These are phyloP conservation scores for Erebia palarica DNA, from an alignment of 2,888 invertebrate genomes.

Conservation along the genomic window DNA sequence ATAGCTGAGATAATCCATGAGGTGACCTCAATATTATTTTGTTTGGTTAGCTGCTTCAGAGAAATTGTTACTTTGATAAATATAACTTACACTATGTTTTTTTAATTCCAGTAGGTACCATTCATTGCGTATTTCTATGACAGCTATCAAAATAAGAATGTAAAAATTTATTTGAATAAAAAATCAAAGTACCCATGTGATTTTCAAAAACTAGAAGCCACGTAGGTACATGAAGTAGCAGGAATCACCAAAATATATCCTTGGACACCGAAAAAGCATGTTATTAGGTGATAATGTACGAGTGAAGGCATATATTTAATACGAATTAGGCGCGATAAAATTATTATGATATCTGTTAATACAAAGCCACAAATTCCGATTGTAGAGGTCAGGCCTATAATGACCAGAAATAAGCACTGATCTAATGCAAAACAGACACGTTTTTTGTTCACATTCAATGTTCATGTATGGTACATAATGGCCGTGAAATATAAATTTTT, in stretches of 20 bases:
- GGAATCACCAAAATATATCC: too few species aligned
- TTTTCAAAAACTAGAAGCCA: too few species aligned
- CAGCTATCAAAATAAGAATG: too few species aligned
- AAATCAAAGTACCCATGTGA: too few species aligned
- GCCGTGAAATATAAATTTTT: not conserved
- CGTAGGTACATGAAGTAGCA: too few species aligned
- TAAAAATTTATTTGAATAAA: too few species aligned
- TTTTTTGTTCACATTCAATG: not conserved
- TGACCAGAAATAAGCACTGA: not conserved
- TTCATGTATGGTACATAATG: not conserved
- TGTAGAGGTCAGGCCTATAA: not conserved
- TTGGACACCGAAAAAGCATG: too few species aligned
- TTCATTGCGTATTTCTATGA: too few species aligned
- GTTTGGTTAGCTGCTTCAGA: not conserved
- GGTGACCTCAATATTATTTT: conserved; percentile 6
- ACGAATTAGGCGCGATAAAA: too few species aligned
- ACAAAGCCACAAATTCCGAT: not conserved
- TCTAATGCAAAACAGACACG: not conserved
- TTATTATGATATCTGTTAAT: not conserved
- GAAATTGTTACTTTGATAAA: not conserved
- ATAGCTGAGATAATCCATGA: not conserved
- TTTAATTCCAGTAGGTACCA: too few species aligned
- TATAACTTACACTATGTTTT: not conserved
- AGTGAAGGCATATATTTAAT: too few species aligned
- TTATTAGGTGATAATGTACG: too few species aligned